Conservation (phyloP, 2,797 vertebrate species). For the Sebastes cheni region DNA sequence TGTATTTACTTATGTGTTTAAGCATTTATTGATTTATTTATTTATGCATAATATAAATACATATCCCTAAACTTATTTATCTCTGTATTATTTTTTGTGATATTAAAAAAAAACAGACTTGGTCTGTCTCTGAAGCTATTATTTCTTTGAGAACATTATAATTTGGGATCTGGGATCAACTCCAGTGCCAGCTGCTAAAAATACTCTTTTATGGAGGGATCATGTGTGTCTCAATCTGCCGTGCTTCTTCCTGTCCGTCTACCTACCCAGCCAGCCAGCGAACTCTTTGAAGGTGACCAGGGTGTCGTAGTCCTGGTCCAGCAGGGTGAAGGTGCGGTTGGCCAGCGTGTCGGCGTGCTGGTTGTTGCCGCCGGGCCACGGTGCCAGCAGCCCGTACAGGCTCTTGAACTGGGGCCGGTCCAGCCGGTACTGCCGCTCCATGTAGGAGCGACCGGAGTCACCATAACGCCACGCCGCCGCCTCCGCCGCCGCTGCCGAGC, state of each 20-base stretch:
- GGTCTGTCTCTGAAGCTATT: too few relatives aligned
- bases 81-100: too few relatives aligned
- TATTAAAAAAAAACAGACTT: too few relatives aligned
- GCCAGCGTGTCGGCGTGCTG: conserved; percentile 86
- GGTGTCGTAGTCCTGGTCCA: conserved; percentile 87
- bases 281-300: conserved; percentile 90
- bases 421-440: conserved; percentile 91
- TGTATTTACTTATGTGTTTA: too few relatives aligned
- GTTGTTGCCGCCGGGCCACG: conserved; percentile 86
- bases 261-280: conserved; percentile 87
- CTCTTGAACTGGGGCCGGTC: conserved; percentile 89
- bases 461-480: conserved; percentile 68
- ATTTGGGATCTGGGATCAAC: too few relatives aligned
- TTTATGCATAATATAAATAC: too few relatives aligned
- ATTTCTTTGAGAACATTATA: too few relatives aligned
- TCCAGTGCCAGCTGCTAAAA: too few relatives aligned
- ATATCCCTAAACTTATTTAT: too few relatives aligned
- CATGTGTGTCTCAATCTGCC: too few relatives aligned
- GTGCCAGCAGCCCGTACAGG: conserved; percentile 87
- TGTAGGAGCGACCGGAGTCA: conserved; percentile 82
- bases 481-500: conserved; percentile 64
- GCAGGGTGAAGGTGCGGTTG: conserved; percentile 88
- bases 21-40: too few relatives aligned
- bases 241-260: background rate
- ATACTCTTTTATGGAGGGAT: too few relatives aligned